These are phyloP conservation scores for Seriola rivoliana DNA, from an alignment of 2,113 vertebrate species.

Conservation along the genomic window DNA sequence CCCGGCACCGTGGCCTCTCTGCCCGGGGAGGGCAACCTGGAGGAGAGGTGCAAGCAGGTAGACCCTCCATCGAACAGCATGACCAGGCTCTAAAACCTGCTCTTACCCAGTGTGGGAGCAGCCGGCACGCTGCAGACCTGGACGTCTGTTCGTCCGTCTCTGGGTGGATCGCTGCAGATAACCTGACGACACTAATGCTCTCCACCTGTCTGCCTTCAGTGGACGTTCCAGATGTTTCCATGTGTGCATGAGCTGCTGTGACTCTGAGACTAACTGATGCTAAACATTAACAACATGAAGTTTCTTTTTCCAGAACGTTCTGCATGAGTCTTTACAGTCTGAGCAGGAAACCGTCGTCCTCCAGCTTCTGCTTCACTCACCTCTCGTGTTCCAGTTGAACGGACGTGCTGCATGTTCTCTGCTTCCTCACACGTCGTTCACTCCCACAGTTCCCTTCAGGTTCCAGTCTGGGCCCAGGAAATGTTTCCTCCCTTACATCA, in stretches of 20 bases:
- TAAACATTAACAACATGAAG: no score
- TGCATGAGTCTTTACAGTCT: not conserved
- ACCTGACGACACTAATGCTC: no score
- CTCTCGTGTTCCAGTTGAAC: not conserved
- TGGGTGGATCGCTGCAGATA: no score
- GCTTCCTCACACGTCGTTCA: not conserved
- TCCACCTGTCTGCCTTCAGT: no score
- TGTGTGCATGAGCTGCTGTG: no score
- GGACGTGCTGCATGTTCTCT: slow-evolving; percentile 16
- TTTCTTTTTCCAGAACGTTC: no score
- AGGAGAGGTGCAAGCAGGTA: slow-evolving; percentile 97
- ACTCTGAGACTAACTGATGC: no score
- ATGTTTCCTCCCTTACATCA: no score
- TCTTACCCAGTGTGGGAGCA: not conserved
- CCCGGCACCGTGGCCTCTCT: slow-evolving; percentile 88
- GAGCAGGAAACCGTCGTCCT: not conserved
- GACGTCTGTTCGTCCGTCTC: no score
- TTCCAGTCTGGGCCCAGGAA: no score
- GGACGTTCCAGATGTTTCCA: no score
- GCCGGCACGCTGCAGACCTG: no score
- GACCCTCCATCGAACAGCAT: slow-evolving; percentile 60
- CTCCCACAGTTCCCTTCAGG: not conserved
- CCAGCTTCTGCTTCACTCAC: not conserved
- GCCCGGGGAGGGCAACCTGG: slow-evolving; percentile 92
- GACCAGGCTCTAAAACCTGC: slow-evolving; percentile 1